Conservation (phyloP, 1,140 invertebrate genomes). For the Idris sp. region DNA sequence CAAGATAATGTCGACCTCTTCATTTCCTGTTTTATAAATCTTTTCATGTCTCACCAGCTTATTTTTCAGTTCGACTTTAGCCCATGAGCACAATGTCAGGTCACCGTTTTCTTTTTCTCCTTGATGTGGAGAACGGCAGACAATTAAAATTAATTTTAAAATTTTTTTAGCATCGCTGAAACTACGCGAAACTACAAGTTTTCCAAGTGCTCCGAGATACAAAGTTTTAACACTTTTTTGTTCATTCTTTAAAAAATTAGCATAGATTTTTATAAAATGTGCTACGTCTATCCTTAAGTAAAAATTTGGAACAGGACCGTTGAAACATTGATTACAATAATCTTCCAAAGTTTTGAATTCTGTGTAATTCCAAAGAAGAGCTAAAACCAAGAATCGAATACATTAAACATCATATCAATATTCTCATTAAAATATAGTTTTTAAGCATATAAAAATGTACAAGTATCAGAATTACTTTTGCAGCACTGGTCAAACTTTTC, state of each 20-base stretch:
- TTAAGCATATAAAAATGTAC: too few species aligned
- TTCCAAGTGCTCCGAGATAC: slow-evolving; percentile 7
- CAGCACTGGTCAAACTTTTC: too few species aligned
- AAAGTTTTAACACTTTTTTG: slow-evolving; percentile 3
- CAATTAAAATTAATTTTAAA: neutral
- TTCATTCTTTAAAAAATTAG: slow-evolving; percentile 9
- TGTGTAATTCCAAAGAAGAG: slow-evolving; percentile 9
- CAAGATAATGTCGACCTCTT: too few species aligned
- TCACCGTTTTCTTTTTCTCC: too few species aligned
- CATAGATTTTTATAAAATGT: slow-evolving; percentile 8
- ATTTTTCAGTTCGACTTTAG: slow-evolving; percentile 2
- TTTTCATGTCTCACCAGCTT: too few species aligned
- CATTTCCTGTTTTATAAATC: too few species aligned
- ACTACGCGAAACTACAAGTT: neutral
- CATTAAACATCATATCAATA: too few species aligned
- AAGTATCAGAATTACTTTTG: too few species aligned
- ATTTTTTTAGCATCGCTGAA: neutral
- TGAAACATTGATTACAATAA: slow-evolving; percentile 1
- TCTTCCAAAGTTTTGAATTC: slow-evolving; percentile 1
- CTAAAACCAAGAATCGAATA: too few species aligned
- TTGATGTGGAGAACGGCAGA: slow-evolving; percentile 8
- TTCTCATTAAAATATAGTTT: too few species aligned
- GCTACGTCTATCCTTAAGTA: slow-evolving; percentile 9
- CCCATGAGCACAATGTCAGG: slow-evolving; percentile 1
- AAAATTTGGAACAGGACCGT: neutral